phyloP scores from a whole-genome alignment of 2,797 vertebrate genomes.

The Enteromius thamalakanensis region DNA sequence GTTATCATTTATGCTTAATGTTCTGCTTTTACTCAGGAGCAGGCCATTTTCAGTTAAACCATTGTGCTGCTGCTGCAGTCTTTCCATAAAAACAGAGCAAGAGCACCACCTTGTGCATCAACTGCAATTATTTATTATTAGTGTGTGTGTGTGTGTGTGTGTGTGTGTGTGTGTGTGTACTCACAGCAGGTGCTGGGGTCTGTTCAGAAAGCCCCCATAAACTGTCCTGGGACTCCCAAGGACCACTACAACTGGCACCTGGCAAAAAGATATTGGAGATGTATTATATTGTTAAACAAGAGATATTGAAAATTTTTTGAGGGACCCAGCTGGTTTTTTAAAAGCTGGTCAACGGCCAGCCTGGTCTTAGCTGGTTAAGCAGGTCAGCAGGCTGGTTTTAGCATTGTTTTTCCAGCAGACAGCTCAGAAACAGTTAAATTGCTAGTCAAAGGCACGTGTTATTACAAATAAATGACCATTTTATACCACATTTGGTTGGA shows the following conservation, averaged over 20 bases:
- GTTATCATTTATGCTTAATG: background rate
- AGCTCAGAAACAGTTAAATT: too few species aligned
- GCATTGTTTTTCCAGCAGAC: too few species aligned
- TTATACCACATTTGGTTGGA: too few species aligned
- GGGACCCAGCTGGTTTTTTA: too few species aligned
- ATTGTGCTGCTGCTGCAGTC: too few species aligned
- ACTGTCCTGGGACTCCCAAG: background rate
- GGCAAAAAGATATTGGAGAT: too few species aligned
- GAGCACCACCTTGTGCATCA: conserved; percentile 23
- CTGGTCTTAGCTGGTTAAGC: too few species aligned
- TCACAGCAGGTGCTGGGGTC: background rate
- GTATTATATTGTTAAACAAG: background rate
- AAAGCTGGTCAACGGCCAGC: too few species aligned
- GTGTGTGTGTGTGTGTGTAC: background rate
- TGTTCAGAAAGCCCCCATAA: background rate
- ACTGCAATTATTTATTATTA: too few species aligned
- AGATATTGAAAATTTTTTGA: background rate
- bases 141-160: background rate
- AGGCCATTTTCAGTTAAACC: background rate
- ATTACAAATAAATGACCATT: too few species aligned
- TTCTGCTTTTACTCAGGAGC: background rate
- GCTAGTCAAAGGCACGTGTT: too few species aligned
- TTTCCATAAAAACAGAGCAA: background rate
- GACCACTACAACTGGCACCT: background rate
- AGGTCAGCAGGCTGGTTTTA: too few species aligned